Conservation (phyloP, 2,888 invertebrate species). For the Stenotaenia linearis region DNA sequence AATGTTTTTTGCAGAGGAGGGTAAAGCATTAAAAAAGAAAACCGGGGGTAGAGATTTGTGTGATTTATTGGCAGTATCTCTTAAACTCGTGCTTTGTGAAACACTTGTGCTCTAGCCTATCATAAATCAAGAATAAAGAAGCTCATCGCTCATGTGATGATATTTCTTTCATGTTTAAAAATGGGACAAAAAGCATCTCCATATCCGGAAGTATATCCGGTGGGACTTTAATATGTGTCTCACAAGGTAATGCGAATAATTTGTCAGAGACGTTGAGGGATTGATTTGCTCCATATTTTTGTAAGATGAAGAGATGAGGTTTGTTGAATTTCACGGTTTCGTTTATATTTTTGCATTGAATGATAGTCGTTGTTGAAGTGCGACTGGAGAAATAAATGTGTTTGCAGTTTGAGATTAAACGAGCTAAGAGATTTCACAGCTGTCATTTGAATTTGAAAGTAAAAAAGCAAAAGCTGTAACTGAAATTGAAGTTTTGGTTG, state of each 20-base stretch:
- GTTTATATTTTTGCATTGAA: neutral
- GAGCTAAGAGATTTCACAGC: neutral
- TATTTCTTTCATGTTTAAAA: conserved; percentile 11
- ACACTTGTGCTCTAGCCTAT: conserved; percentile 23
- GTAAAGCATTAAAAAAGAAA: neutral
- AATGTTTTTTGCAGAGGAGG: neutral
- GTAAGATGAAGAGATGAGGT: neutral
- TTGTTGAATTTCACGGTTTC: neutral
- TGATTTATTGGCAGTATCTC: conserved; percentile 26
- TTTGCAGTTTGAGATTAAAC: neutral
- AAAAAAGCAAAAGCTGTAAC: neutral
- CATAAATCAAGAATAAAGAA: conserved; percentile 7
- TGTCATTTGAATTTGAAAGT: neutral
- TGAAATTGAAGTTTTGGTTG: neutral
- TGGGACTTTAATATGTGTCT: conserved; percentile 1
- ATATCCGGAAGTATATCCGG: conserved; percentile 20
- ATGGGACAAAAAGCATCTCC: neutral
- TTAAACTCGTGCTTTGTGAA: conserved; percentile 20
- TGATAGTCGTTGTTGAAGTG: neutral
- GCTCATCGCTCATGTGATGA: conserved; percentile 17
- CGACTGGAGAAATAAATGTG: neutral
- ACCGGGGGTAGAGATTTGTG: neutral
- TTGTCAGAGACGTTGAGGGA: neutral
- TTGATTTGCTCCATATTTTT: neutral
- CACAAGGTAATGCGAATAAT: neutral